Base-by-base conservation (phyloP, 2,888 invertebrate genomes). In the Suillia variegata region DNA sequence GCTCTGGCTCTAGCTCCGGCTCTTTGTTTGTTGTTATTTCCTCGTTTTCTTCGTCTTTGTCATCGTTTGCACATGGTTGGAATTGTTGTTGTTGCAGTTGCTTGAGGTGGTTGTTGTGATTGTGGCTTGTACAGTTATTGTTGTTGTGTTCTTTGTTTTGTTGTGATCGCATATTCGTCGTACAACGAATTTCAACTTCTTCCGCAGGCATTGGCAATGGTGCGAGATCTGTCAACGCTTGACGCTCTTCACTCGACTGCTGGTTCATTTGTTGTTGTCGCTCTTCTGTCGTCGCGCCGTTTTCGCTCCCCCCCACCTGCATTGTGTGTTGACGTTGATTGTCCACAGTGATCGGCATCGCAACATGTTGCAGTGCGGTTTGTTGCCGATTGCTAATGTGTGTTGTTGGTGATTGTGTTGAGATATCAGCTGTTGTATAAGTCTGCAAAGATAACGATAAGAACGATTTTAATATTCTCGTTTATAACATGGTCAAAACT, bases 141-240 rank as follows among this genome's bases (percentile, higher is more conserved):
- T 65, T 65, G 58, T 66, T 66, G 34, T 62, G 70, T 66, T 75
- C 69, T 64, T 69, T 59, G 61, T 66, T 78, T 76, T 77, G 77
- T 77, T 78, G 69, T 76, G 75, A 67, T 76, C 69, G 68, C 45
- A 57, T 62, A 67, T 77, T 74, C 70, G 73, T 62, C 13, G 20
- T 20, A 13, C 45, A n/a, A n/a, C n/a, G n/a, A n/a, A n/a, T n/a
- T n/a, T n/a, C n/a, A n/a, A 20, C 45, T 17, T 20, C 18, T 45
- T 17, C 17, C 8, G 45, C 45, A n/a, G n/a, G n/a, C n/a, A n/a
- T 26, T 38, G 3, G 38, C 38, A n/a, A n/a, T 13, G 38, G 6
- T 38, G 38, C n/a, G 38, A 10, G 38, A 4, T 13, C n/a, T 38
- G 15, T 38, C 26, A 26, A 26, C 3, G 6, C 10, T 4, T 38